A percentile compares a stretch with the other conserved stretches of the same genome.
Evolutionary conservation across 2,888 invertebrate species (phyloP).

Genomic region (Melinaea marsaeus): DNA sequence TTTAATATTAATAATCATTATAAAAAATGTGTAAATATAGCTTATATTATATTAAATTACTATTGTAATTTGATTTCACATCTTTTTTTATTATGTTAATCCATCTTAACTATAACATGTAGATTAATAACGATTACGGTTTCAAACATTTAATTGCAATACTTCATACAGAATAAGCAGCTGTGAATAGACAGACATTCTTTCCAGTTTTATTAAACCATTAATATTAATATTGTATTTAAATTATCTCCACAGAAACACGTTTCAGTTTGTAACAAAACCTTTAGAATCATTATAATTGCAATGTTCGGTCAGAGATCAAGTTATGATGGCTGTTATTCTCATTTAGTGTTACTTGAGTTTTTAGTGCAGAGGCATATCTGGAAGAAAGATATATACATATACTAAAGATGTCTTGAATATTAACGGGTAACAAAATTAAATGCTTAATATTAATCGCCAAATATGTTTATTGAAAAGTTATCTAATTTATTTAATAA

Average conservation of each 20-base stretch:
- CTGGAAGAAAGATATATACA: constrained; percentile 11
- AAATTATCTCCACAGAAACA: constrained; percentile 19
- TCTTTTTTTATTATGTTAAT: no score
- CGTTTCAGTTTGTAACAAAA: constrained; percentile 23
- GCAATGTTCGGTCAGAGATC: neutral
- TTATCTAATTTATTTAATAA: constrained; percentile 10
- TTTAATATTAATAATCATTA: no score
- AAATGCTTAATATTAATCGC: no score
- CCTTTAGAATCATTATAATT: constrained; percentile 4
- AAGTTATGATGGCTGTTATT: constrained; percentile 8
- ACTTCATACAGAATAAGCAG: constrained; percentile 49
- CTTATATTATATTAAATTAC: no score
- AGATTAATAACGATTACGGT: no score
- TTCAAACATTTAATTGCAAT: neutral
- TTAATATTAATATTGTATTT: neutral
- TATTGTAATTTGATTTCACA: no score
- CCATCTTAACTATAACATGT: no score
- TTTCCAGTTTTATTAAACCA: constrained; percentile 32
- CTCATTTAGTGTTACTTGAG: constrained; percentile 1
- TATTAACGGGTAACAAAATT: neutral
- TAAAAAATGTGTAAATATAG: no score
- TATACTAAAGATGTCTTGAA: neutral
- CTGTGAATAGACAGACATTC: constrained; percentile 56
- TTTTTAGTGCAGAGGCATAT: constrained; percentile 2
- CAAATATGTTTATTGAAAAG: no score